These are phyloP conservation scores for Macrochelys suwanniensis DNA, from an alignment of 2,797 vertebrate species.

Conservation along the genomic window DNA sequence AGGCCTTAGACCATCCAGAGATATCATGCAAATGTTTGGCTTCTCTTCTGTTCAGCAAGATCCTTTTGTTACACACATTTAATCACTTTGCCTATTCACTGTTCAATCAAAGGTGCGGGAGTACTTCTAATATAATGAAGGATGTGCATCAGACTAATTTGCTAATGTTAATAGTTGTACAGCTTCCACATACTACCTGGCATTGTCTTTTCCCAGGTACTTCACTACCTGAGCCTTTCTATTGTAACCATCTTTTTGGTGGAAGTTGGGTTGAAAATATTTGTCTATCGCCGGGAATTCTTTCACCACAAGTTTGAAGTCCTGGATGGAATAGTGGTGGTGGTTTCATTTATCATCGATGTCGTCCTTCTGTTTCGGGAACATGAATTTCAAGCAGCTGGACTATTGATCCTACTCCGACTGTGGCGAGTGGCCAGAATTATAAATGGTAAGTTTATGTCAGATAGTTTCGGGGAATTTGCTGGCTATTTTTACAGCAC, in stretches of 20 bases:
- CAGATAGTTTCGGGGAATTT: fast-evolving
- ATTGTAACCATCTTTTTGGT: slow-evolving; percentile 93
- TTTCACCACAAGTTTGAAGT: slow-evolving; percentile 97
- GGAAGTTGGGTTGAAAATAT: slow-evolving; percentile 92
- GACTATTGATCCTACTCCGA: slow-evolving; percentile 93
- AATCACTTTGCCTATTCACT: not conserved
- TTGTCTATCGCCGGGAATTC: slow-evolving; percentile 90
- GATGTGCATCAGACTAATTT: not conserved
- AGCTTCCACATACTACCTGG: not conserved
- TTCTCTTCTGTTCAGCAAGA: not conserved
- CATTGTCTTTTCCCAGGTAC: slow-evolving; percentile 82
- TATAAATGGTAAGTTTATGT: slow-evolving; percentile 87
- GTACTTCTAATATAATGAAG: not conserved
- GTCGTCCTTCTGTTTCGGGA: slow-evolving; percentile 87
- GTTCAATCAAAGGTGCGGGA: not conserved
- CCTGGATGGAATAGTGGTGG: slow-evolving; percentile 90
- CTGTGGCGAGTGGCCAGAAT: slow-evolving; percentile 98
- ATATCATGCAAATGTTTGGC: not conserved
- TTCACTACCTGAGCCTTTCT: slow-evolving; percentile 92
- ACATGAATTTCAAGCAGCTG: slow-evolving; percentile 89
- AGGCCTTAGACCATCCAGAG: not conserved
- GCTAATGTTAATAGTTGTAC: not conserved
- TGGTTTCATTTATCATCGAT: slow-evolving; percentile 93
- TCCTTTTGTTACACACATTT: not conserved
- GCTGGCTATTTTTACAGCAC: not conserved